Evolutionary conservation across 2,888 invertebrate species (phyloP).

Genomic region (Lithophane socia): DNA sequence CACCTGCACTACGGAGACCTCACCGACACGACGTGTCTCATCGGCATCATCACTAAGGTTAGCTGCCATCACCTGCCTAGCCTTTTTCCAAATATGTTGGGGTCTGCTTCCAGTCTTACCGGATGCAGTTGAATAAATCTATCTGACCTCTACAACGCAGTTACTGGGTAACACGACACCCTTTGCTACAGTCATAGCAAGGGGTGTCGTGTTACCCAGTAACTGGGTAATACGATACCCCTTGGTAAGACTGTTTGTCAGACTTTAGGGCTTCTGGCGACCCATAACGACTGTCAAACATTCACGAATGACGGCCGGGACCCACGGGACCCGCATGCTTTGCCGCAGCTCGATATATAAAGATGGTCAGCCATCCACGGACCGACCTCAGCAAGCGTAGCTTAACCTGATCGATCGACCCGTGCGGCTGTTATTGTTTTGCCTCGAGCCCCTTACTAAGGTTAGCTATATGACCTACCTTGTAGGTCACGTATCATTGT

Average conservation of each 20-base stretch:
- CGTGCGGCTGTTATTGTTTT: no score
- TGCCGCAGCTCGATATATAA: no score
- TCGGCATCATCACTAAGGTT: slow-evolving; percentile 86
- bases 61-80: background rate
- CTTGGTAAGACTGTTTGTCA: background rate
- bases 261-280: background rate
- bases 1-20: slow-evolving; percentile 99
- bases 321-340: background rate
- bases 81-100: background rate
- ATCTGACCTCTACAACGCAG: background rate
- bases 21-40: slow-evolving; percentile 98
- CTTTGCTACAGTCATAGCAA: background rate
- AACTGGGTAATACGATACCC: no score
- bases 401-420: no score
- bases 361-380: no score
- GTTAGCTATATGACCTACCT: no score
- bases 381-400: no score
- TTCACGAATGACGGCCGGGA: background rate
- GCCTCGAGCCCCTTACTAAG: no score
- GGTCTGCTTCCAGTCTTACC: background rate
- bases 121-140: background rate
- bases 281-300: background rate
- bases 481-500: no score
- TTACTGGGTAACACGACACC: background rate
- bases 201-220: no score